Percentiles rank a stretch among this genome's conserved stretches.
phyloP scores from a whole-genome alignment of 2,888 invertebrate genomes.

The Mimumesa dahlbomi region DNA sequence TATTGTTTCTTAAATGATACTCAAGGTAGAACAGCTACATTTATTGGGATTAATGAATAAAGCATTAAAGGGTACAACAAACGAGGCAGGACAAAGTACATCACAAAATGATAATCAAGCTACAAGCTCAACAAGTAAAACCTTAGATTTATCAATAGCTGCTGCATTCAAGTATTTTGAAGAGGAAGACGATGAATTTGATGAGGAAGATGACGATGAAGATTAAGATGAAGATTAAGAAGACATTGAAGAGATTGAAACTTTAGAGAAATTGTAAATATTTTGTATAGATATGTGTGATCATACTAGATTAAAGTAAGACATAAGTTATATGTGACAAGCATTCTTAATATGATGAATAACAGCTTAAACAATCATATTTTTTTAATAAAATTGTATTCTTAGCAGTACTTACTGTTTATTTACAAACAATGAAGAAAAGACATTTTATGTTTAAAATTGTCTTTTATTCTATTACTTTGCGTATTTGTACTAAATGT shows the following conservation, averaged over 20 bases:
- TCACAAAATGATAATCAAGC: constrained; percentile 1
- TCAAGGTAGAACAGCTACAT: constrained; percentile 75
- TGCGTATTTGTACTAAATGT: constrained; percentile 7
- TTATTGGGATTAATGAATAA: constrained; percentile 63
- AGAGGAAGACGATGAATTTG: constrained; percentile 60
- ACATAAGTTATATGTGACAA: not conserved
- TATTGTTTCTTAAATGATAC: constrained; percentile 10
- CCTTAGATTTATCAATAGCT: constrained; percentile 45
- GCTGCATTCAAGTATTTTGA: constrained; percentile 23
- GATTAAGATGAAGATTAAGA: constrained; percentile 19
- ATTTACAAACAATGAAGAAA: constrained; percentile 4
- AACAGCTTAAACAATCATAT: not conserved
- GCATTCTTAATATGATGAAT: not conserved
- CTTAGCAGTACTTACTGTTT: not conserved
- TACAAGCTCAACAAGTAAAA: constrained; percentile 22
- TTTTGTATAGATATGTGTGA: constrained; percentile 12
- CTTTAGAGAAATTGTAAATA: constrained; percentile 4
- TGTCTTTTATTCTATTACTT: constrained; percentile 30
- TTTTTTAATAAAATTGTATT: not conserved
- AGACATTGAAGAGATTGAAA: constrained; percentile 1
- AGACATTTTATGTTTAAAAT: not conserved
- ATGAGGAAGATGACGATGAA: constrained; percentile 58
- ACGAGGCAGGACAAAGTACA: not conserved
- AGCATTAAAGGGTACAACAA: constrained; percentile 1
- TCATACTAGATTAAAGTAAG: not conserved